phyloP scores from a whole-genome alignment of 2,113 vertebrate species.

The Lethenteron reissneri region DNA sequence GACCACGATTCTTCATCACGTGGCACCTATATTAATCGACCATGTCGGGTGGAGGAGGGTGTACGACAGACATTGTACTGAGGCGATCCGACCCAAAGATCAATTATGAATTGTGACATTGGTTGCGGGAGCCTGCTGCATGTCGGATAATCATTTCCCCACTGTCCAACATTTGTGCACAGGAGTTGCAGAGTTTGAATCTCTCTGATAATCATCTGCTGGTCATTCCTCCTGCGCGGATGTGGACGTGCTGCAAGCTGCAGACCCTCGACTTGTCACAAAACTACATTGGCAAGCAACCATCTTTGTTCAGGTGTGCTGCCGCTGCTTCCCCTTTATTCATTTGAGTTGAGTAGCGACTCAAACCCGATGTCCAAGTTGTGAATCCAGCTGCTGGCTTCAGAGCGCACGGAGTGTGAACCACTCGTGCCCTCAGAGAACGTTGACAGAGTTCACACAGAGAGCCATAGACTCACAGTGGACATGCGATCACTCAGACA shows the following conservation, averaged over 20 bases:
- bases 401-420: not conserved
- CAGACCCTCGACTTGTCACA: slow-evolving; percentile 69
- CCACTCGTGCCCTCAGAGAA: not conserved
- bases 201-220: slow-evolving; percentile 52
- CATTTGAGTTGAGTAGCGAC: not conserved
- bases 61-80: too few relatives aligned
- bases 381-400: not conserved
- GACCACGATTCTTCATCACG: too few relatives aligned
- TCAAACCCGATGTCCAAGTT: not conserved
- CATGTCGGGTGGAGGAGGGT: too few relatives aligned
- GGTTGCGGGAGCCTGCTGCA: too few relatives aligned
- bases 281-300: slow-evolving; percentile 80
- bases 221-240: slow-evolving; percentile 35
- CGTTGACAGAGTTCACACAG: not conserved
- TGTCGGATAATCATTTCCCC: too few relatives aligned
- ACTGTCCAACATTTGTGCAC: not conserved
- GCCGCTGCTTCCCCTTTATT: slow-evolving; percentile 6
- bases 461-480: not conserved
- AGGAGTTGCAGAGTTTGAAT: slow-evolving; percentile 48
- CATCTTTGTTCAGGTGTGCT: too few relatives aligned
- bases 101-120: too few relatives aligned
- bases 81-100: too few relatives aligned
- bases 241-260: slow-evolving; percentile 59
- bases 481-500: too few relatives aligned
- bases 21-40: too few relatives aligned